Evolutionary conservation across 2,888 invertebrate genomes (phyloP), one percentile per base, ranked within the genome.

Genomic region (Tinea pellionella): DNA sequence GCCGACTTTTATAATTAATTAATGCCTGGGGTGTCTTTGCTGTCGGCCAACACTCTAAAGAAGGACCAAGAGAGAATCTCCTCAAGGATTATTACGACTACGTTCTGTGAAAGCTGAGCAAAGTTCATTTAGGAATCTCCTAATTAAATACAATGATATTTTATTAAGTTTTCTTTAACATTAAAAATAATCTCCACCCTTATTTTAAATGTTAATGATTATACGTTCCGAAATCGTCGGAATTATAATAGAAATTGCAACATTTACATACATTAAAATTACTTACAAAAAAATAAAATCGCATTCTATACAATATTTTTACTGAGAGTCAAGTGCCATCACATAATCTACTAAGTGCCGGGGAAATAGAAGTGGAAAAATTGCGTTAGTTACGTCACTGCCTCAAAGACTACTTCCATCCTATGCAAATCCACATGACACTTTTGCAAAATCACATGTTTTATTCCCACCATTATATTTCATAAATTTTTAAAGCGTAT

Each of bases 1-100:
- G 65, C 63, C 66, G 64, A 64, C 66, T 69, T 62, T 72, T 75
- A 57, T 57, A 72, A 77, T 75, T 78, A 77, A 77, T 77, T 77
- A 70, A 73, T 69, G 71, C 64, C 64, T 64, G 64, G 64, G 65
- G 62, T 58, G 56, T 60, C 61, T 41, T 19, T 30, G 24, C 43
- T 11, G 29, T 30, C 12, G 29, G 53, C 47, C 19, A 60, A 59
- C 59, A 53, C 55, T 37, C 24, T 24, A 43, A 30, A 9, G 57
- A 51, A 24, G 61, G 11, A 61, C 60, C 56, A 64, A 63, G 61
- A 61, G 61, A 61, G 61, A 62, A 61, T 61, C 61, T 62, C 60
- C 61, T 60, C 61, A 64, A 61, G 63, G 62, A 62, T 63, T 63
- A 63, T 62, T 60, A 55, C 61, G 59, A 43, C 61, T 59, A n/a